Base-by-base conservation (phyloP, 2,113 vertebrate genomes). In the Aspidoscelis tigris region DNA sequence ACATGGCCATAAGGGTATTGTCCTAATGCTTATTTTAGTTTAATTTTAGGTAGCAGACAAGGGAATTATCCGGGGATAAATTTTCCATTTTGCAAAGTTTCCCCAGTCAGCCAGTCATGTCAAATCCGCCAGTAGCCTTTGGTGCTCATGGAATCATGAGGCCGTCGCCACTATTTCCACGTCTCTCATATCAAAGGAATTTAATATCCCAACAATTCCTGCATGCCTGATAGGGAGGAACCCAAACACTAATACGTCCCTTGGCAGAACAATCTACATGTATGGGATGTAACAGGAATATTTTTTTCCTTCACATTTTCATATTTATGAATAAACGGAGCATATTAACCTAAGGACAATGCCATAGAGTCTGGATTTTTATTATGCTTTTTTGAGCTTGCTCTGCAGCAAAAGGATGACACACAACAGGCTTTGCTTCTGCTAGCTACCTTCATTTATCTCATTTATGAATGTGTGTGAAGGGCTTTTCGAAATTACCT, bases 51-150 rank as follows among this genome's bases (percentile, higher is more conserved):
- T 69, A 26, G 21, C 44, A 68, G 76, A n/a, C 73, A 76, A 68
- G 50, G n/a, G 47, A 55, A 55, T 50, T 39, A 50, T 11, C 9
- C 74, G 76, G 16, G 41, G 22, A 5, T n/a, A 58, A 24, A 10
- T 76, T 76, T 83, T 83, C 73, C 64, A 26, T 55, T 76, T n/a
- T 68, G 64, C 73, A 66, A 50, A 50, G 47, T 76, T 69, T 50
- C 44, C 73, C 43, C 20, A 68, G 16, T n/a, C 2, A 26, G 16
- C 44, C 2, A 26, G n/a, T 83, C 65, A 68, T 68, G 53, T 76
- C 73, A 83, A 53, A 83, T 66, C 64, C 55, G 44, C 2, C 65
- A 68, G 21, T 68, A 76, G 74, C n/a, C 64, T 26, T 76, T 83
- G 65, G 44, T 76, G 16, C 18, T 26, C 66, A 69, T 41, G 47